Conservation (phyloP, 2,888 invertebrate genomes). For the Antheraea yamamai region DNA sequence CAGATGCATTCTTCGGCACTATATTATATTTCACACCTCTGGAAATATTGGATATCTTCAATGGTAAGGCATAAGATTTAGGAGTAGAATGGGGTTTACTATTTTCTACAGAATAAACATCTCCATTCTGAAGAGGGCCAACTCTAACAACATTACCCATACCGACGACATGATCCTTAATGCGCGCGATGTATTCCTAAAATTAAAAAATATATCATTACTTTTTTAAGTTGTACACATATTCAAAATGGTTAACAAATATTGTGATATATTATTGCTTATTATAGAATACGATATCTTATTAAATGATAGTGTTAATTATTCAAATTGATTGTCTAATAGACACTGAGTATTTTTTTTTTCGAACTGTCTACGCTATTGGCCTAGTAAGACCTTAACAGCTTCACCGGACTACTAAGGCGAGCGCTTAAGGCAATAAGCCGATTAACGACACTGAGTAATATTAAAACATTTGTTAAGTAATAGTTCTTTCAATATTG, state of each 20-base stretch:
- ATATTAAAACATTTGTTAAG: neutral
- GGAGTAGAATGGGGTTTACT: constrained; percentile 67
- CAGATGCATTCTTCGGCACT: constrained; percentile 76
- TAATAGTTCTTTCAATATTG: neutral
- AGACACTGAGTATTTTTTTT: too few species aligned
- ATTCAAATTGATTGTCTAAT: neutral
- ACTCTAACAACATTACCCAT: constrained; percentile 87
- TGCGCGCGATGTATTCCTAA: constrained; percentile 77
- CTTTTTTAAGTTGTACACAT: neutral
- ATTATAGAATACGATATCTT: neutral
- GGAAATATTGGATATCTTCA: constrained; percentile 75
- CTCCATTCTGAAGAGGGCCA: constrained; percentile 75
- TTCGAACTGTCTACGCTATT: too few species aligned
- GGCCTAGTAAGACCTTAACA: too few species aligned
- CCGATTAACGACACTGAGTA: too few species aligned
- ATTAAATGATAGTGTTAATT: neutral
- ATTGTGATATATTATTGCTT: neutral
- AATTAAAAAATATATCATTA: constrained; percentile 25
- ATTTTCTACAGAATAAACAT: constrained; percentile 70
- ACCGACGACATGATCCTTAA: constrained; percentile 87
- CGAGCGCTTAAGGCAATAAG: too few species aligned
- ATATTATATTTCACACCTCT: constrained; percentile 76
- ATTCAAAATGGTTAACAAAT: neutral
- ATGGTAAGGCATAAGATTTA: constrained; percentile 74
- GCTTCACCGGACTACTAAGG: too few species aligned